Percentiles rank a stretch among this genome's conserved stretches.
These are phyloP conservation scores for Yoshiicerus persimilis DNA, from an alignment of 1,140 invertebrate species.

Conservation along the genomic window DNA sequence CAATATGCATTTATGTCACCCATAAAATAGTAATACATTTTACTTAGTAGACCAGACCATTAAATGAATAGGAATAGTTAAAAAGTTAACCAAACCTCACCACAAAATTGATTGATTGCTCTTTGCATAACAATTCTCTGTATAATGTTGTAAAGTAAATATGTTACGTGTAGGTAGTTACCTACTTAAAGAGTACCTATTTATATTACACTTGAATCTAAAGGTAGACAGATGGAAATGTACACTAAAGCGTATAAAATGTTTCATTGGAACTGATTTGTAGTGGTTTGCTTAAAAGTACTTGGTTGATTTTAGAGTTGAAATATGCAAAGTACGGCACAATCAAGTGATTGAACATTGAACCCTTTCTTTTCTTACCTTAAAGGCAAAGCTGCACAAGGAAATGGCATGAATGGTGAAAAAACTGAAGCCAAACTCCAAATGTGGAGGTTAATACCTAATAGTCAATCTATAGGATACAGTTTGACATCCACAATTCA, in stretches of 20 bases:
- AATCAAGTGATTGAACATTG: constrained; percentile 16
- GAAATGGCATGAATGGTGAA: constrained; percentile 22
- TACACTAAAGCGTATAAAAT: not conserved
- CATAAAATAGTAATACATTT: not conserved
- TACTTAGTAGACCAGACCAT: not conserved
- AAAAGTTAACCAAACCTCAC: not conserved
- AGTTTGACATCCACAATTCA: too few relatives aligned
- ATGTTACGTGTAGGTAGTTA: not conserved
- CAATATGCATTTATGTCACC: not conserved
- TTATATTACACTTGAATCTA: not conserved
- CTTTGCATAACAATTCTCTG: not conserved
- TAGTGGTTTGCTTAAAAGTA: not conserved
- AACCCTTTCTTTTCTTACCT: constrained; percentile 19
- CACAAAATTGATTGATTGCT: constrained; percentile 2
- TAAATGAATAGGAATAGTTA: not conserved
- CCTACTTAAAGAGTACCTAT: not conserved
- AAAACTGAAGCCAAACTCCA: not conserved
- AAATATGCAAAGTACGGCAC: constrained; percentile 17
- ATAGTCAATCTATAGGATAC: not conserved
- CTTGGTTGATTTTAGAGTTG: not conserved
- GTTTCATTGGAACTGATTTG: not conserved
- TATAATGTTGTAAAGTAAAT: not conserved
- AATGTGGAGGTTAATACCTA: not conserved
- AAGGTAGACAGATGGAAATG: not conserved
- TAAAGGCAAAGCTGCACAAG: not conserved